Base-by-base conservation (phyloP, 2,888 invertebrate genomes). In the Euclidia mi region DNA sequence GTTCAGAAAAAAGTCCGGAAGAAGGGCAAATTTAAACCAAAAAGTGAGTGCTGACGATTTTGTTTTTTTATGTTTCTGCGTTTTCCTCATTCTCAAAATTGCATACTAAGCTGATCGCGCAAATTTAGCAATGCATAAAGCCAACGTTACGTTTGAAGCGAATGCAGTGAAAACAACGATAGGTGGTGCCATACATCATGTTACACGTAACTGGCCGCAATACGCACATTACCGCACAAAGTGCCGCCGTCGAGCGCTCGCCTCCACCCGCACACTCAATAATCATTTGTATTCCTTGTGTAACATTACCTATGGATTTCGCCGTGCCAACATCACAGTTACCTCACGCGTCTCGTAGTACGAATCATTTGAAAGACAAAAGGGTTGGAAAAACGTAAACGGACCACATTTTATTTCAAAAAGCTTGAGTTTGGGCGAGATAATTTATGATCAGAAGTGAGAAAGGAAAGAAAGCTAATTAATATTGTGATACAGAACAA, bases 1-100 rank as follows among this genome's bases (percentile, higher is more conserved):
- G 96, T 98, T 2, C 97, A 97, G 81, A 96, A 96, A 82, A 96
- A 95, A 85, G 95, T 92, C 25, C 81, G 87, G 11, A 92, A 85
- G 74, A 94, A 89, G 71, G 80, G 85, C 35, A 95, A 94, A 81
- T 89, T 92, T 42, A 95, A 94, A 79, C 94, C 93, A 83, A 92
- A 74, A 66, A 95, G 89, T 91, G 77, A 65, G 65, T 69, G 20
- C 7, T 25, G 4, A 25, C 6, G 20, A 25, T n/a, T n/a, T n/a
- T n/a, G n/a, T n/a, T 25, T 25, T n/a, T 25, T 2, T 4, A 3
- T 25, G 7, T 7, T 25, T 6, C 20, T 25, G 20, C 7, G 20
- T 25, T 25, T 25, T 7, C 6, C 20, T 25, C 6, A 25, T 25
- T 1, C 20, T 25, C 4, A 25, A 25, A 25, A 3, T 4, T 25